phyloP scores from a whole-genome alignment of 2,888 invertebrate genomes.

The Cephus sareptanus region DNA sequence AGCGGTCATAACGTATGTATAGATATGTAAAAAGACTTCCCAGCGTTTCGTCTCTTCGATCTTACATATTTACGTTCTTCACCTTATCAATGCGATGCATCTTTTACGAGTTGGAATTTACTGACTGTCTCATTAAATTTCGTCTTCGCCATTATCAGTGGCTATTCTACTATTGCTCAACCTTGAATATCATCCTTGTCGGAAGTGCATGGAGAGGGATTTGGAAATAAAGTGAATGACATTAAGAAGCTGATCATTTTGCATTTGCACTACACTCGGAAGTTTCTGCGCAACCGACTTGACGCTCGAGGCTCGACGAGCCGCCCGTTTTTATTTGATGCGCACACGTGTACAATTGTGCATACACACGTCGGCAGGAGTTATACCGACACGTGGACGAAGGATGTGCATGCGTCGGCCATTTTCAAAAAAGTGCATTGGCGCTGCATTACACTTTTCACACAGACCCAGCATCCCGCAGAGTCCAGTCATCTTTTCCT shows the following conservation, averaged over 20 bases:
- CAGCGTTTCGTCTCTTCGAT: background rate
- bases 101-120: background rate
- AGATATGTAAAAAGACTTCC: background rate
- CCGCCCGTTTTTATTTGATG: constrained; percentile 26
- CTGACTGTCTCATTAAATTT: too few species aligned
- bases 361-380: too few species aligned
- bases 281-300: background rate
- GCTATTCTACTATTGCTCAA: too few species aligned
- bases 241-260: constrained; percentile 38
- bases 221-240: too few species aligned
- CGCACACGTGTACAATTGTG: background rate
- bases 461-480: background rate
- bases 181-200: too few species aligned
- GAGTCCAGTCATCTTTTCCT: background rate
- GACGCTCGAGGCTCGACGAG: background rate
- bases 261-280: constrained; percentile 29
- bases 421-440: background rate
- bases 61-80: constrained; percentile 20
- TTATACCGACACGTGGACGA: constrained; percentile 11
- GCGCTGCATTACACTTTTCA: background rate
- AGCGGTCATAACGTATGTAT: background rate
- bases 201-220: too few species aligned
- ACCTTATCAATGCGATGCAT: background rate
- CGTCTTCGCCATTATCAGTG: too few species aligned
- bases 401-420: background rate